Percentiles rank a stretch among this genome's conserved stretches.
Evolutionary conservation across 1,140 invertebrate genomes (phyloP).

Genomic region (Brachionus rubens): DNA sequence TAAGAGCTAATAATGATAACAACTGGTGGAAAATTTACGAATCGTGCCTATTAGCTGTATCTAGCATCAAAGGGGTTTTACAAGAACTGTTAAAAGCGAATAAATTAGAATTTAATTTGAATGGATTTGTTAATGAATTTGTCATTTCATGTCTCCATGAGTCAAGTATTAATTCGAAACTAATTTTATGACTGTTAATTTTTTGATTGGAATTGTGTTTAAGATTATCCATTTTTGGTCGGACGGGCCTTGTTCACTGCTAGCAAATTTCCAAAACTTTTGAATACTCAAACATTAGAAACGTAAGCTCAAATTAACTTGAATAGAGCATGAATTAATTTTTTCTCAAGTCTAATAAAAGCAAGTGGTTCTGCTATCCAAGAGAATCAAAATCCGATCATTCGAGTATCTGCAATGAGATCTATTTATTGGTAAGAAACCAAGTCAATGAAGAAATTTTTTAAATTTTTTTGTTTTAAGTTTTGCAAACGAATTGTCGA

Average conservation of each 20-base stretch:
- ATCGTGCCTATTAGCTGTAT: conserved; percentile 69
- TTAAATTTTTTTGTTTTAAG: no score
- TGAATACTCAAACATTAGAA: conserved; percentile 64
- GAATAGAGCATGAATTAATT: not conserved
- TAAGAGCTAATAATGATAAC: conserved; percentile 60
- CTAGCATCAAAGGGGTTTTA: conserved; percentile 64
- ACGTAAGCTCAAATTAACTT: conserved; percentile 51
- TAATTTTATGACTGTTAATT: conserved; percentile 44
- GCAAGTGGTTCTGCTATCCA: conserved; percentile 64
- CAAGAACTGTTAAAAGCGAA: conserved; percentile 64
- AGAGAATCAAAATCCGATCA: conserved; percentile 59
- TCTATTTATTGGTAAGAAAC: conserved; percentile 48
- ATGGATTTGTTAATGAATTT: conserved; percentile 66
- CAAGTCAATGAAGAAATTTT: no score
- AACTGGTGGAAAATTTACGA: conserved; percentile 76
- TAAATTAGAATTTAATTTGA: conserved; percentile 68
- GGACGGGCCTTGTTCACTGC: conserved; percentile 71
- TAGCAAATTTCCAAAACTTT: conserved; percentile 67
- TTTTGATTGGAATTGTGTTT: conserved; percentile 50
- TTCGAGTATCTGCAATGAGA: conserved; percentile 56
- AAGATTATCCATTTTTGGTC: conserved; percentile 68
- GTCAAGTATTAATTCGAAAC: no score
- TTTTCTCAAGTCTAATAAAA: conserved; percentile 62
- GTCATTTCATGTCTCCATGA: conserved; percentile 61
- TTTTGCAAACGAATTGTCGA: conserved; percentile 1